Base-by-base conservation (phyloP, 2,888 invertebrate genomes). In the Sarcophaga carnaria region DNA sequence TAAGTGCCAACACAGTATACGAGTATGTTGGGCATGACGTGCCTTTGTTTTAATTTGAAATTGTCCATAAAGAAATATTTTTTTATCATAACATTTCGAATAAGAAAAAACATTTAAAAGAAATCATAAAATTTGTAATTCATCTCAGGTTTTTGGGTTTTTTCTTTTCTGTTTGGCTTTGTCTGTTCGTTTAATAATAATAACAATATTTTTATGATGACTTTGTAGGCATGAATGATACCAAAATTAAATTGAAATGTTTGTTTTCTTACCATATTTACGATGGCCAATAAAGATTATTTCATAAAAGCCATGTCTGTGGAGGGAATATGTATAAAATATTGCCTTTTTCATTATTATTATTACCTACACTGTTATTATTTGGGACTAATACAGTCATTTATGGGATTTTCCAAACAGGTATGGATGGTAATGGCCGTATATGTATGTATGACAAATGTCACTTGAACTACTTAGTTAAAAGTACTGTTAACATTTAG, bases 131-230 rank as follows among this genome's bases (percentile, higher is more conserved):
- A 79, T 63, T 87, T 84, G 49, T 59, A 79, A 87, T 84, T 87
- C 87, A 84, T 79, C 67, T 84, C 87, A 87, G 84, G 76, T 79
- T 60, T 69, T 22, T 47, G 59, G 45, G 79, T 66, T 76, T 87
- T 83, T 25, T 81, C 62, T 83, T 84, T 79, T 37, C 1, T 37
- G 1, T 6, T 37, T 37, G 1, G 8, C 10, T 37, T 37, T 37
- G 8, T 37, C 37, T 8, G 37, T 37, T 37, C 37, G 37, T 37
- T 37, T 37, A 37, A 37, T 37, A 37, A 37, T 37, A 37, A 79
- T 84, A 81, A 84, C 75, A 77, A 71, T 77, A 54, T 87, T 87
- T 82, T 87, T 84, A 81, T 84, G 75, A 84, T 76, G 62, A 76
- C 62, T 81, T 75, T 87, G 78, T 72, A 71, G 78, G 45, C 78